phyloP scores from a whole-genome alignment of 1,140 invertebrate genomes.

The Myzus persicae region DNA sequence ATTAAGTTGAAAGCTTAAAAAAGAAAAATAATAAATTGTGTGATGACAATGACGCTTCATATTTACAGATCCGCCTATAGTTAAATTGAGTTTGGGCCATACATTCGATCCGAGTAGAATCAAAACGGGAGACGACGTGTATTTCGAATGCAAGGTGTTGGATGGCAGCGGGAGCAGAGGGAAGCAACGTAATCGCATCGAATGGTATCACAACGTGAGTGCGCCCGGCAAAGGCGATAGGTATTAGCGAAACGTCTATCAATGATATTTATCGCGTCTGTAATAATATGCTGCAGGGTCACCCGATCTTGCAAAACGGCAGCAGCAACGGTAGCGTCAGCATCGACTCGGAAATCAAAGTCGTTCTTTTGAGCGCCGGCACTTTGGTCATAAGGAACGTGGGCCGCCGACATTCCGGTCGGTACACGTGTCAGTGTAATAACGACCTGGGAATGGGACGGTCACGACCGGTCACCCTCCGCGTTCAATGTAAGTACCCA shows the following conservation, averaged over 20 bases:
- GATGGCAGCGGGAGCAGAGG: not conserved
- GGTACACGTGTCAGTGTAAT: constrained; percentile 49
- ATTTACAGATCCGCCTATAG: constrained; percentile 81
- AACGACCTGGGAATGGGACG: constrained; percentile 47
- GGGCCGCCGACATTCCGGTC: constrained; percentile 25
- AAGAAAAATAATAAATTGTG: not conserved
- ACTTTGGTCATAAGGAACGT: constrained; percentile 52
- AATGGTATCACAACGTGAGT: constrained; percentile 54
- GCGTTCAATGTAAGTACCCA: constrained; percentile 31
- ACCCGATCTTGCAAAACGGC: constrained; percentile 35
- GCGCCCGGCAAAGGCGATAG: not conserved
- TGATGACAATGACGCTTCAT: not conserved
- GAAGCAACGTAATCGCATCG: constrained; percentile 18
- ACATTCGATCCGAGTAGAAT: constrained; percentile 86
- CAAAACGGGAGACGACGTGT: constrained; percentile 90
- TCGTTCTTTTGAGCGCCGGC: constrained; percentile 41
- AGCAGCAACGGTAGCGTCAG: constrained; percentile 25
- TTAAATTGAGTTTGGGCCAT: constrained; percentile 80
- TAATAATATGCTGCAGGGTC: not conserved
- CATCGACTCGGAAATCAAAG: constrained; percentile 34
- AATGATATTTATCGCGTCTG: not conserved
- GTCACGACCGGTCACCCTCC: constrained; percentile 31
- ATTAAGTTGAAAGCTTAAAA: not conserved
- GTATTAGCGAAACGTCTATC: too few species aligned
- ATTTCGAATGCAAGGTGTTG: constrained; percentile 78